Percentiles rank a stretch among this genome's conserved stretches.
These are phyloP conservation scores for Coilia nasus DNA, from an alignment of 2,797 vertebrate genomes.

Conservation along the genomic window DNA sequence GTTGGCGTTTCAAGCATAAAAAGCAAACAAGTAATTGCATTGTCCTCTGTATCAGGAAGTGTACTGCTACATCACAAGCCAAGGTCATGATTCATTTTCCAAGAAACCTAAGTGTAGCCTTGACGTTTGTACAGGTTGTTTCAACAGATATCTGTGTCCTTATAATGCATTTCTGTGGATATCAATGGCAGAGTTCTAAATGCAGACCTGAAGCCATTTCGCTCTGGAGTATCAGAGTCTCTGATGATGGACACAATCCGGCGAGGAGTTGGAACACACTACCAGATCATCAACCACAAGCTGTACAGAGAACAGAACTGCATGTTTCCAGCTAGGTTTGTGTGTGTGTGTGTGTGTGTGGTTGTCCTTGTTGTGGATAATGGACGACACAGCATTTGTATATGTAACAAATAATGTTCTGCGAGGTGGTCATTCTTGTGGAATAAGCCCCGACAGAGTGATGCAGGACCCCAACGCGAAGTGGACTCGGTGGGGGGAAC, in stretches of 20 bases:
- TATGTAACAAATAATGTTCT: no score
- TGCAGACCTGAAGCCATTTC: constrained; percentile 84
- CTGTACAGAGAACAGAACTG: constrained; percentile 91
- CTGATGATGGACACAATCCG: constrained; percentile 78
- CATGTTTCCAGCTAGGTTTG: constrained; percentile 95
- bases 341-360: background rate
- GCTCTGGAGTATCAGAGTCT: constrained; percentile 81
- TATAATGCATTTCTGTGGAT: background rate
- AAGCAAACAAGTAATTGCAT: background rate
- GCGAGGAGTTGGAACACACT: constrained; percentile 90
- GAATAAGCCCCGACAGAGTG: no score
- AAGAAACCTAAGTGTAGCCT: background rate
- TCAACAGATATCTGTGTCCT: background rate
- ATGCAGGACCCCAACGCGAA: no score
- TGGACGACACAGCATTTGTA: no score
- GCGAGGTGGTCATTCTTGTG: no score
- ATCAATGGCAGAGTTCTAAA: constrained; percentile 80
- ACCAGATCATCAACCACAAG: constrained; percentile 87
- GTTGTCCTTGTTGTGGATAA: background rate
- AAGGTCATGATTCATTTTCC: background rate
- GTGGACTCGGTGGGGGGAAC: no score
- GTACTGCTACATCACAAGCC: background rate
- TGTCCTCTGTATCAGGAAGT: constrained; percentile 23
- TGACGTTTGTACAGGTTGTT: background rate
- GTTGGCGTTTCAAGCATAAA: background rate